A percentile compares a stretch with the other conserved stretches of the same genome.
Evolutionary conservation across 2,888 invertebrate species (phyloP).

Genomic region (Conistra vaccinii): DNA sequence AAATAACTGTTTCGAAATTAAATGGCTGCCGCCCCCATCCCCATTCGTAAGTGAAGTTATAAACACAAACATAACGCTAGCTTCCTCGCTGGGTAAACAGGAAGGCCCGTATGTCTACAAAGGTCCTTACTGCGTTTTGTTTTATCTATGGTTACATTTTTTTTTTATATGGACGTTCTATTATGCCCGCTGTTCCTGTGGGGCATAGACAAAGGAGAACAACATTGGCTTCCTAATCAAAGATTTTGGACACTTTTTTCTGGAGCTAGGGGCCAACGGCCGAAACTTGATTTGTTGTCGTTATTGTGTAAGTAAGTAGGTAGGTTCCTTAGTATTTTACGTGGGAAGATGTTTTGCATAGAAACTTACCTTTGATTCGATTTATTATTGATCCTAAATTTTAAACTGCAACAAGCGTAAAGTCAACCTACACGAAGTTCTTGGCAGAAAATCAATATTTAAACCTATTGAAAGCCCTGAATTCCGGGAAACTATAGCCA

Average conservation of each 20-base stretch:
- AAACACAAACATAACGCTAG: conserved; percentile 52
- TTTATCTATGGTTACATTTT: conserved; percentile 21
- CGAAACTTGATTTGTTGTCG: too few species aligned
- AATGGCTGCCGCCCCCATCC: conserved; percentile 24
- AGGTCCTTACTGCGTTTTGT: conserved; percentile 20
- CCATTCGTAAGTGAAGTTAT: conserved; percentile 40
- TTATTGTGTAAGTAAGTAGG: too few species aligned
- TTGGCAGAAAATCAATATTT: too few species aligned
- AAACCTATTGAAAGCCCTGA: neutral
- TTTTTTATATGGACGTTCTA: neutral
- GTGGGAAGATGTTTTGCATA: too few species aligned
- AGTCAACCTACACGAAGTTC: too few species aligned
- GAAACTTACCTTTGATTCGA: too few species aligned
- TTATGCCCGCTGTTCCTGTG: neutral
- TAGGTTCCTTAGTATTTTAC: too few species aligned
- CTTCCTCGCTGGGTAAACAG: conserved; percentile 51
- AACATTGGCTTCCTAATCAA: neutral
- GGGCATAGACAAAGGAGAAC: neutral
- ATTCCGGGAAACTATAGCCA: conserved; percentile 10
- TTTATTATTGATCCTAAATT: too few species aligned
- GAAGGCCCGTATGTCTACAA: conserved; percentile 50
- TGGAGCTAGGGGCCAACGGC: neutral
- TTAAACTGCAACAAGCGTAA: too few species aligned
- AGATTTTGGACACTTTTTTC: neutral
- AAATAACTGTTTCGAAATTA: conserved; percentile 17